Base-by-base conservation (phyloP, 2,888 invertebrate species). In the Drosophila mimica region DNA sequence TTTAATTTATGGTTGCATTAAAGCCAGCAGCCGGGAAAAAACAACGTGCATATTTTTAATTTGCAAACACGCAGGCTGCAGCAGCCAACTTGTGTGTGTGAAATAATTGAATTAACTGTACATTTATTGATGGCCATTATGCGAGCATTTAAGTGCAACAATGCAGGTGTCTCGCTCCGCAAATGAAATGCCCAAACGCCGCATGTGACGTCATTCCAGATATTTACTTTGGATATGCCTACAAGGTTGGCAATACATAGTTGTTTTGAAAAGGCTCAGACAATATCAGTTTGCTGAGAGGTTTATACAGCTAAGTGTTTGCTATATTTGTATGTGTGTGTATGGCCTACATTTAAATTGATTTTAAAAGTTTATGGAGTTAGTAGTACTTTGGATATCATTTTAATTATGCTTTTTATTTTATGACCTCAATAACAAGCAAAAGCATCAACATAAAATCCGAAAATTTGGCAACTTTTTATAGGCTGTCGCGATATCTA, bases 391-490 rank as follows among this genome's bases (percentile, higher is more conserved):
- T 38, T 70, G 9, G 28, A 75, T 52, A 33, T 43, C 1, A 61
- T 58, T 72, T 82, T 66, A 74, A 81, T 82, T 76, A 67, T 74
- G 70, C 68, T 76, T 70, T 75, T 64, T 58, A 65, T 74, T 68
- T 76, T 71, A 79, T 69, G 64, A 36, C 30, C 40, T 40, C 38
- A n/a, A 58, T 51, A 67, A 56, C 54, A 72, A 70, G 64, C 61
- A 58, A 59, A 70, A 57, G 64, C 59, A 74, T 65, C 60, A 71
- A 54, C 63, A 56, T 70, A 64, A 69, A 75, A 77, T 30, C 11
- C 6, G 52, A 61, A 70, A 20, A 63, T 49, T 54, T 33, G 28
- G 11, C 30, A 54, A 25, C 28, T 40, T 71, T 69, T 66, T 79
- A 79, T 79, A 38, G 79, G 60, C 57, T 67, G 33, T 49, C 54